Percentiles rank a stretch among this genome's conserved stretches.
Conservation (phyloP, 2,113 vertebrate genomes). For the Myotis davidii region DNA sequence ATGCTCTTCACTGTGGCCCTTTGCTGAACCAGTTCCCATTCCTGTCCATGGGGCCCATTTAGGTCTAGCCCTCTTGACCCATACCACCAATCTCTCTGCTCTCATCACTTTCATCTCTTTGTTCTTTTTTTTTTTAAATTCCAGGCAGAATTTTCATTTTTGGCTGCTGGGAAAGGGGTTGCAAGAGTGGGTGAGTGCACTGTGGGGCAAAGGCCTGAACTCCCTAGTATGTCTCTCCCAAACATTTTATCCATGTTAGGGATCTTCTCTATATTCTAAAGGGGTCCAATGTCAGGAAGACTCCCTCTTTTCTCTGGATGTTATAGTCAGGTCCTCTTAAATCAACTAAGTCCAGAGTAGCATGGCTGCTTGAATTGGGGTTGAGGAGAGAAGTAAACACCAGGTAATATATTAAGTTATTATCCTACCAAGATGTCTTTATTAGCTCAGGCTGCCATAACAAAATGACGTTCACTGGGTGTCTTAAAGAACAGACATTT, state of each 20-base stretch:
- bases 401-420: neutral
- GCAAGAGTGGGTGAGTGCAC: neutral
- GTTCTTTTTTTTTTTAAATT: neutral
- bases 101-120: neutral
- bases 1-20: neutral
- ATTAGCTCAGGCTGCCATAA: neutral
- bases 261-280: neutral
- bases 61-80: neutral
- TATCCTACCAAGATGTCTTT: neutral
- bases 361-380: neutral
- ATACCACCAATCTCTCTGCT: neutral
- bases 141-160: neutral
- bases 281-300: neutral
- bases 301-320: slow-evolving; percentile 4
- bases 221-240: neutral
- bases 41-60: neutral
- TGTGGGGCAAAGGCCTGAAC: neutral
- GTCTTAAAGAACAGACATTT: neutral
- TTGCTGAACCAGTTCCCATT: neutral
- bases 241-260: neutral
- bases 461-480: neutral
- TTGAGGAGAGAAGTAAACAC: neutral
- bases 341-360: neutral
- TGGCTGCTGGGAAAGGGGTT: neutral
- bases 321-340: neutral